Base-by-base conservation (phyloP, 2,113 vertebrate genomes). In the Corvus cornix region DNA sequence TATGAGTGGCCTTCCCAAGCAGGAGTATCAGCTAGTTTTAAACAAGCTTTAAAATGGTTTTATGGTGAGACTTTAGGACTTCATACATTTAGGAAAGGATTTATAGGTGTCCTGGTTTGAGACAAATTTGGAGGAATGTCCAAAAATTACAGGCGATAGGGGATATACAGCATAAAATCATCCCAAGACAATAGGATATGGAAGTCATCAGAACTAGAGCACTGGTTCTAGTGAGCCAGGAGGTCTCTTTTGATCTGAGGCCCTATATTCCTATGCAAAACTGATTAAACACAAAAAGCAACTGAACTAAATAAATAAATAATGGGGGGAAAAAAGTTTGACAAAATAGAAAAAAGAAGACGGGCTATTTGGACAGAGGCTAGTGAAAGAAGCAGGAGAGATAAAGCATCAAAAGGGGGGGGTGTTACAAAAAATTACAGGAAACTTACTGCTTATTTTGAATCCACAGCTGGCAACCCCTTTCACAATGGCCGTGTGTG, bases 401-500 rank as follows among this genome's bases (percentile, higher is more conserved):
- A 9, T 18, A 64, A 49, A 78, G 4, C 7, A 56, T 19, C 13
- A 24, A 44, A 51, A 72, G 7, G 8, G 6, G 75, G 37, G 37
- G 37, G 37, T 37, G 76, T 72, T 59, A 73, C 12, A 39, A 43
- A 31, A 91, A 49, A 55, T 56, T 37, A 39, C 27, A 49, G 63
- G 16, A 62, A 73, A 55, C 85, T 94, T 30, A 94, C 21, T 44
- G 6, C 6, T 90, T 56, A 11, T 64, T 95, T 94, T 95, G 19
- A 92, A 86, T 69, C 87, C 41, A 2, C 97, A 99, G 99, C 97
- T 78, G 93, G 95, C 89, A 98, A 95, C 46, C 91, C 97, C 2
- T 97, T 93, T 35, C 98, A 99, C 95, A 98, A 98, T 4, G 97
- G 97, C 27, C 98, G 96, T 37, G 98, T 99, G 16, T 99, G 99